A percentile compares a stretch with the other conserved stretches of the same genome.
Evolutionary conservation across 2,113 vertebrate species (phyloP).

Genomic region (Megalops atlanticus): DNA sequence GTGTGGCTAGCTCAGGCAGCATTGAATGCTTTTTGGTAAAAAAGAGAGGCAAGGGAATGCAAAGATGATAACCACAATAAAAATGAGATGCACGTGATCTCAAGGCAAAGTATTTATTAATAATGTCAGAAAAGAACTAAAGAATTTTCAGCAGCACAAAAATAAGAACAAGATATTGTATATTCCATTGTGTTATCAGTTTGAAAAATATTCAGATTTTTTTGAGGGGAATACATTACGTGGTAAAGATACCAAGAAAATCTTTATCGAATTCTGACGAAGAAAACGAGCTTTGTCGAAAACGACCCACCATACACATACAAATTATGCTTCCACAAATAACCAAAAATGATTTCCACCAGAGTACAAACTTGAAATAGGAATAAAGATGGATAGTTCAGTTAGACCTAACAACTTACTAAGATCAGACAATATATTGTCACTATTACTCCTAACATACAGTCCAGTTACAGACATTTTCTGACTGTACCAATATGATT

Average conservation of each 20-base stretch:
- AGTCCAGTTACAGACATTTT: background rate
- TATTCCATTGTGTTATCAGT: conserved; percentile 7
- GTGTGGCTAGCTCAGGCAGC: too few relatives aligned
- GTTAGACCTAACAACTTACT: background rate
- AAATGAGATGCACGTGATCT: background rate
- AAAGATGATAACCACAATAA: background rate
- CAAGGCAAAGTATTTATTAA: conserved; percentile 21
- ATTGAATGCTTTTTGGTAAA: too few relatives aligned
- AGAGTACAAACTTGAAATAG: background rate
- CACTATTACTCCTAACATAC: background rate
- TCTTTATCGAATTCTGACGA: background rate
- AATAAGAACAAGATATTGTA: conserved; percentile 3
- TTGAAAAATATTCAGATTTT: background rate
- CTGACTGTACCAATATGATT: background rate
- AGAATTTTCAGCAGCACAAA: conserved; percentile 22
- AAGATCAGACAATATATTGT: background rate
- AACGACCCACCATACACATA: conserved; percentile 6
- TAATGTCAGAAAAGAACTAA: conserved; percentile 18
- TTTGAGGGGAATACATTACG: conserved; percentile 10
- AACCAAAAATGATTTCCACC: conserved; percentile 14
- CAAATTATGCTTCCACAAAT: conserved; percentile 10
- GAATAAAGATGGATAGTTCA: background rate
- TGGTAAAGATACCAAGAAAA: background rate
- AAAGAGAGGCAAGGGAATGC: background rate
- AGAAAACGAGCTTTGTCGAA: background rate